These are phyloP conservation scores for Leucopsar rothschildi DNA, from an alignment of 2,113 vertebrate species.

Conservation along the genomic window DNA sequence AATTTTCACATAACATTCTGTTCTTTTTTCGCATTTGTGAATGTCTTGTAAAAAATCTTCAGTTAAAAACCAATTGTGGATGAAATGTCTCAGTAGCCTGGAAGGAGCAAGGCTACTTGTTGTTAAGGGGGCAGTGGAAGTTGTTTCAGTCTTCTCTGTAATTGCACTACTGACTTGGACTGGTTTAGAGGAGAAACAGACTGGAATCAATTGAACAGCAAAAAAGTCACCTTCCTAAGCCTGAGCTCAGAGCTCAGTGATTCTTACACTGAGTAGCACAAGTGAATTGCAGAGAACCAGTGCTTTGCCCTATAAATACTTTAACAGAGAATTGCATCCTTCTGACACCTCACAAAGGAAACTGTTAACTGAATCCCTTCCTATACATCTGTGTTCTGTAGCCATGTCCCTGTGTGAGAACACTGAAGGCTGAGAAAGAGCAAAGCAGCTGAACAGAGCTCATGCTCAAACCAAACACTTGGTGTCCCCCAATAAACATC, in stretches of 20 bases:
- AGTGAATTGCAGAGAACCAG: neutral
- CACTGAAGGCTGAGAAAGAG: neutral
- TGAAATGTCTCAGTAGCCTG: neutral
- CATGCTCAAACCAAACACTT: neutral
- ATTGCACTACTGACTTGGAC: neutral
- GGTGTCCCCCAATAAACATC: neutral
- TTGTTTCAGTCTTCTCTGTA: neutral
- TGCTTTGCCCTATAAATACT: neutral
- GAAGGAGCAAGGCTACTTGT: neutral
- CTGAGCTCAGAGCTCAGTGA: neutral
- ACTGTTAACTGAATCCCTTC: neutral
- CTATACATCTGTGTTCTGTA: neutral
- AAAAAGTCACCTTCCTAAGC: neutral
- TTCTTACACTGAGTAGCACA: neutral
- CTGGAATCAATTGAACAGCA: neutral
- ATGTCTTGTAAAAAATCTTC: constrained; percentile 28
- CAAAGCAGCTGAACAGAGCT: neutral
- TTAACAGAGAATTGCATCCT: neutral
- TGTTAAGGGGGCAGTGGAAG: neutral
- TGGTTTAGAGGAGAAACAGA: neutral
- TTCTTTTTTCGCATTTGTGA: neutral
- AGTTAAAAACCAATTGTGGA: constrained; percentile 4
- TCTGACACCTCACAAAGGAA: neutral
- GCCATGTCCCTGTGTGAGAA: neutral
- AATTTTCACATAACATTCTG: neutral